A percentile compares a stretch with the other conserved stretches of the same genome.
Conservation (phyloP, 2,113 vertebrate genomes). For the Herpetotheres cachinnans region DNA sequence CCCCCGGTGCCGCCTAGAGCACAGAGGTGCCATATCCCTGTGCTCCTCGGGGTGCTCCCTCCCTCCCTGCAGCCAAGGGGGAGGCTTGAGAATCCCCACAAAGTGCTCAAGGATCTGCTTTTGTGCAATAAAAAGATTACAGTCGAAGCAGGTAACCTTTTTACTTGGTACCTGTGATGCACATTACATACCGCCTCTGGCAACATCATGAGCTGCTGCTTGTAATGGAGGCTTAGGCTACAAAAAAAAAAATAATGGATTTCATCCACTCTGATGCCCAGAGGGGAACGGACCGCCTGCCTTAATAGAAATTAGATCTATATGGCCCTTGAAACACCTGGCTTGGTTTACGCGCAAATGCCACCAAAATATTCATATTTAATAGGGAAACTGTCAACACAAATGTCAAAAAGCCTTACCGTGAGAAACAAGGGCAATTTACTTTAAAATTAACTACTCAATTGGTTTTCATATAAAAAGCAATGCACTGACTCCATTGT, state of each 20-base stretch:
- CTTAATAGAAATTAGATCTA: background rate
- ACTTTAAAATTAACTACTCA: conserved; percentile 39
- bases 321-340: background rate
- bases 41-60: background rate
- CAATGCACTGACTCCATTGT: background rate
- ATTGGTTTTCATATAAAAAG: conserved; percentile 10
- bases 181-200: background rate
- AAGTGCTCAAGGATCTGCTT: conserved; percentile 3
- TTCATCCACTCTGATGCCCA: background rate
- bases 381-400: conserved; percentile 6
- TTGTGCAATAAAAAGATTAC: conserved; percentile 15
- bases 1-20: background rate
- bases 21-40: background rate
- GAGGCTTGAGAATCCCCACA: background rate
- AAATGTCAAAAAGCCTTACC: conserved; percentile 12
- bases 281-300: background rate
- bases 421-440: conserved; percentile 19
- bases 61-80: background rate
- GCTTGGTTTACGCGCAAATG: background rate
- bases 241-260: background rate
- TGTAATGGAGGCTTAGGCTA: background rate
- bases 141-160: background rate
- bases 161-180: background rate
- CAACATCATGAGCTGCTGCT: background rate
- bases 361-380: conserved; percentile 23